Evolutionary conservation across 2,888 invertebrate genomes (phyloP).

Genomic region (Mesorhabditis sp.): DNA sequence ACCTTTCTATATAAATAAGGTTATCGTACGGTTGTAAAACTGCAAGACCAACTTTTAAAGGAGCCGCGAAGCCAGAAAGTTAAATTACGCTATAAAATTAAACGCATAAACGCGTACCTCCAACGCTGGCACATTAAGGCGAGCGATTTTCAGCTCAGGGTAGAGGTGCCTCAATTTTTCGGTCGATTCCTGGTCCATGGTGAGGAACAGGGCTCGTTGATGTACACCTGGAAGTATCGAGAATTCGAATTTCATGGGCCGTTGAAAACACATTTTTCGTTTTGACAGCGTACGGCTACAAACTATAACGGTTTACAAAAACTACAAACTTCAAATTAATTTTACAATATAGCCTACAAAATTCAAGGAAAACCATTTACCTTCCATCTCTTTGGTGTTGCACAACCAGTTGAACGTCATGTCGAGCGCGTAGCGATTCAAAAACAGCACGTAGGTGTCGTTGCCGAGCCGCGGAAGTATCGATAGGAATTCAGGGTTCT

Average conservation of each 20-base stretch:
- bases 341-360: no score
- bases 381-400: constrained; percentile 43
- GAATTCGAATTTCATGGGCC: no score
- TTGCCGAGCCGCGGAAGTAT: constrained; percentile 16
- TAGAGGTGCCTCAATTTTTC: neutral
- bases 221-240: neutral
- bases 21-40: no score
- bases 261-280: no score
- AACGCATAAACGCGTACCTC: neutral
- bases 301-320: no score
- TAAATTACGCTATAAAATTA: neutral
- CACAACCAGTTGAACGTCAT: constrained; percentile 57
- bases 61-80: no score
- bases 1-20: no score
- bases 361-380: constrained; percentile 11
- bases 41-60: no score
- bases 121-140: neutral
- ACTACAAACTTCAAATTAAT: no score
- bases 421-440: constrained; percentile 51
- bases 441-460: constrained; percentile 39
- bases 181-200: neutral
- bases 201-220: neutral
- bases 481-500: neutral
- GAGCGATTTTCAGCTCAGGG: neutral
- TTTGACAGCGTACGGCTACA: no score